A percentile compares a stretch with the other conserved stretches of the same genome.
Evolutionary conservation across 2,888 invertebrate genomes (phyloP).

Genomic region (Oscheius sp.): DNA sequence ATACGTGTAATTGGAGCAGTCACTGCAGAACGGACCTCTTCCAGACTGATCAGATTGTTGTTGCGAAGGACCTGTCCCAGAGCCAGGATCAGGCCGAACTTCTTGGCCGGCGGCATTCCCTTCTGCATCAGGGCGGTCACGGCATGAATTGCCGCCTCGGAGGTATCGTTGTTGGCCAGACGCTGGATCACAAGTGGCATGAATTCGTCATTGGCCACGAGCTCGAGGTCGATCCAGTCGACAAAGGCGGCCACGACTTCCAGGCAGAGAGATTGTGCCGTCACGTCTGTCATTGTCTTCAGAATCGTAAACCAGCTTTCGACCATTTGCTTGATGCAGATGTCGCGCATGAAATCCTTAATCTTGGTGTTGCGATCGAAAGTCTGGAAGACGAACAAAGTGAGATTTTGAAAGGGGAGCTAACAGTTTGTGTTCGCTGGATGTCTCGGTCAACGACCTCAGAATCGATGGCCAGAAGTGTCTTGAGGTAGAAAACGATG

Average conservation of each 20-base stretch:
- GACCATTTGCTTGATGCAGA: constrained; percentile 77
- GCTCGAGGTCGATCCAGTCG: constrained; percentile 79
- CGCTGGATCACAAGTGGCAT: constrained; percentile 75
- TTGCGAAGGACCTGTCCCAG: constrained; percentile 42
- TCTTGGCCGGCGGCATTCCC: constrained; percentile 78
- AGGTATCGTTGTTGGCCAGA: constrained; percentile 45
- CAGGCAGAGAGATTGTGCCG: constrained; percentile 74
- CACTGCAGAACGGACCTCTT: constrained; percentile 42
- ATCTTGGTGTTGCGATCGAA: constrained; percentile 77
- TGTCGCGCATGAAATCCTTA: constrained; percentile 78
- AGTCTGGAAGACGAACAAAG: constrained; percentile 60
- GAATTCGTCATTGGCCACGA: constrained; percentile 78
- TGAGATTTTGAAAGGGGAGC: background rate
- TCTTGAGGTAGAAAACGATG: constrained; percentile 77
- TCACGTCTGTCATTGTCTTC: constrained; percentile 35
- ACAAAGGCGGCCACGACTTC: constrained; percentile 78
- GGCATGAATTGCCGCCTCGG: constrained; percentile 76
- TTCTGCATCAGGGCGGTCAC: constrained; percentile 77
- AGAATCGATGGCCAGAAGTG: constrained; percentile 77
- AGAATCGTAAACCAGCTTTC: constrained; percentile 78
- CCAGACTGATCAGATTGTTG: constrained; percentile 48
- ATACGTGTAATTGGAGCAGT: background rate
- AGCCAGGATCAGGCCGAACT: constrained; percentile 75
- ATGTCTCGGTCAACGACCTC: constrained; percentile 77
- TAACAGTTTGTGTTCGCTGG: constrained; percentile 73